phyloP scores from a whole-genome alignment of 2,888 invertebrate species.

The Timandra comae region DNA sequence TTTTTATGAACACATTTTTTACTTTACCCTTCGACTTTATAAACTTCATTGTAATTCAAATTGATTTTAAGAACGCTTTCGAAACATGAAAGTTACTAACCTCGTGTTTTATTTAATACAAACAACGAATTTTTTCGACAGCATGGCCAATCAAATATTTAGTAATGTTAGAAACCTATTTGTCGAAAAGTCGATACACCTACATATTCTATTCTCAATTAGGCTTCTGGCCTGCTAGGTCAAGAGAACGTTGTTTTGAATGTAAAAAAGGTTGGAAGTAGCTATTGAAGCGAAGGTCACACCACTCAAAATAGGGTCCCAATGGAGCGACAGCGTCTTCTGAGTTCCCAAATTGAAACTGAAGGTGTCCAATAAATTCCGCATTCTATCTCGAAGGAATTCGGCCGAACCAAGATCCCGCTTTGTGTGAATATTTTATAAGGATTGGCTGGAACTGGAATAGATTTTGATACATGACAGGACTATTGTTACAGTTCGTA shows the following conservation, averaged over 20 bases:
- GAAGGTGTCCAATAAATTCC: constrained; percentile 67
- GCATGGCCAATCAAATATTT: no score
- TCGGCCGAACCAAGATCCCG: constrained; percentile 40
- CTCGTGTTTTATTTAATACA: no score
- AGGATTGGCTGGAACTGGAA: constrained; percentile 18
- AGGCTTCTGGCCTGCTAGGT: background rate
- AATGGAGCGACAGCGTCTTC: constrained; percentile 41
- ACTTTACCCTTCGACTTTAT: no score
- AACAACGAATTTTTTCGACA: no score
- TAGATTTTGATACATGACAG: no score
- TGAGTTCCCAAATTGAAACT: constrained; percentile 63
- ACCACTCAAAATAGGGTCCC: constrained; percentile 11
- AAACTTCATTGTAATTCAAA: no score
- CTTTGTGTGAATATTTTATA: constrained; percentile 59
- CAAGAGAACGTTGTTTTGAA: constrained; percentile 2
- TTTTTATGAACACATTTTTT: no score
- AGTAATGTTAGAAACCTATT: no score
- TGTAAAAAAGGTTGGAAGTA: constrained; percentile 1
- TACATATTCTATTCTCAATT: background rate
- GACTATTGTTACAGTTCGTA: no score
- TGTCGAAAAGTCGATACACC: no score
- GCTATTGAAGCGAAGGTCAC: constrained; percentile 5
- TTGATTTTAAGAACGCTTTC: no score
- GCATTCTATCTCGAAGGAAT: constrained; percentile 46
- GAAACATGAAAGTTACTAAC: no score